These are phyloP conservation scores for Chionomys nivalis DNA, from an alignment of 2,113 vertebrate genomes.

Conservation along the genomic window DNA sequence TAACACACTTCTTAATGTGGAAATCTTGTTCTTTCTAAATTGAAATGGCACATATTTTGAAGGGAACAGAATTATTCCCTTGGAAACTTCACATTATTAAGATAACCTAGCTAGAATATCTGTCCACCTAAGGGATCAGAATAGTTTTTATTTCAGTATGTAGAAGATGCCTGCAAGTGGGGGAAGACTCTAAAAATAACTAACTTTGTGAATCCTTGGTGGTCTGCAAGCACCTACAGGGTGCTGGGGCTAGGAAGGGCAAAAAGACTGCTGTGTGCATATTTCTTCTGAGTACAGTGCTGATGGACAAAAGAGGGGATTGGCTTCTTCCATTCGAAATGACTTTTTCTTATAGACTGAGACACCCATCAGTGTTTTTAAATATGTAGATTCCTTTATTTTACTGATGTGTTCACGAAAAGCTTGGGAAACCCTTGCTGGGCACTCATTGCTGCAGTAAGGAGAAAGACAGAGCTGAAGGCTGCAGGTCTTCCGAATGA, in stretches of 20 bases:
- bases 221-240: background rate
- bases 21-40: background rate
- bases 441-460: background rate
- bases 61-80: constrained; percentile 17
- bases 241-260: background rate
- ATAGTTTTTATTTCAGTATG: background rate
- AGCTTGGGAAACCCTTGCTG: background rate
- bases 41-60: background rate
- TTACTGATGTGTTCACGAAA: constrained; percentile 11
- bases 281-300: background rate
- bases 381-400: background rate
- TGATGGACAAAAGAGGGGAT: background rate
- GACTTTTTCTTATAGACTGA: background rate
- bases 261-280: background rate
- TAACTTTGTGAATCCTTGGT: background rate
- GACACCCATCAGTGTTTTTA: background rate
- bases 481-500: background rate
- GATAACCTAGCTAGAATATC: background rate
- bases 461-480: background rate
- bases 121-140: background rate
- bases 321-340: background rate
- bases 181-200: background rate
- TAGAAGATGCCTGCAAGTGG: background rate
- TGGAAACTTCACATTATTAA: constrained; percentile 44
- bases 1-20: background rate